Conservation (phyloP, 37 sponge, comb jelly and placozoan genomes). For the Chondrilla cf. caribensis region DNA sequence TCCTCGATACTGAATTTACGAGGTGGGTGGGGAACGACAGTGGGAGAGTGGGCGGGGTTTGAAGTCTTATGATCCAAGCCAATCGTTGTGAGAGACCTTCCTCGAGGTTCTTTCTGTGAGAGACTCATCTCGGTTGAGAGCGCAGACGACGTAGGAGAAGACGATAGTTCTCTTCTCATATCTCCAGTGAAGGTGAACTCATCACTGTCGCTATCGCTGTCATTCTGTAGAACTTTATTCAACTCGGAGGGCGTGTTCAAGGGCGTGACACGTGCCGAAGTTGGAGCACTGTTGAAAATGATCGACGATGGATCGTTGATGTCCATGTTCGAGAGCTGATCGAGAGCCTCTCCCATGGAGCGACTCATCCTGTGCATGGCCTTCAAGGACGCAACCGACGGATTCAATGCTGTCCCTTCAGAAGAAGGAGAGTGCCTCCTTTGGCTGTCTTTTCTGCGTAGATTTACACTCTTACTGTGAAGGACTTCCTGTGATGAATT, state of each 20-base stretch:
- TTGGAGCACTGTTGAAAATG: background rate
- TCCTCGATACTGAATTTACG: background rate
- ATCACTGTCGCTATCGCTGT: background rate
- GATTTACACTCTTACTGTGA: background rate
- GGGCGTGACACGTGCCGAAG: background rate
- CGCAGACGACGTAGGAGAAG: background rate
- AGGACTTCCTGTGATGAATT: background rate
- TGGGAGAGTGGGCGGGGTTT: background rate
- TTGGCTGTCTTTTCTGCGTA: background rate
- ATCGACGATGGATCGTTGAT: too few species aligned
- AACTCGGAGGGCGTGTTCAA: background rate
- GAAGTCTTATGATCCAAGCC: background rate
- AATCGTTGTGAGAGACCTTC: background rate
- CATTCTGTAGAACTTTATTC: background rate
- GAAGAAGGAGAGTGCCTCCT: background rate
- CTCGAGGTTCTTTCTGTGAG: background rate
- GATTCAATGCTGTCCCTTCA: background rate
- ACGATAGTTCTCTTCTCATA: background rate
- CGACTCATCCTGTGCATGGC: background rate
- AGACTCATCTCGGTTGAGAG: background rate
- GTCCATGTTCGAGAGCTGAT: background rate
- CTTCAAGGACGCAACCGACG: background rate
- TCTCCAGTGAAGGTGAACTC: background rate
- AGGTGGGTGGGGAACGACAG: too few species aligned
- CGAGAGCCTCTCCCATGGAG: constrained; percentile 11